phyloP scores from a whole-genome alignment of 2,888 invertebrate genomes.

The Tenthredo notha region DNA sequence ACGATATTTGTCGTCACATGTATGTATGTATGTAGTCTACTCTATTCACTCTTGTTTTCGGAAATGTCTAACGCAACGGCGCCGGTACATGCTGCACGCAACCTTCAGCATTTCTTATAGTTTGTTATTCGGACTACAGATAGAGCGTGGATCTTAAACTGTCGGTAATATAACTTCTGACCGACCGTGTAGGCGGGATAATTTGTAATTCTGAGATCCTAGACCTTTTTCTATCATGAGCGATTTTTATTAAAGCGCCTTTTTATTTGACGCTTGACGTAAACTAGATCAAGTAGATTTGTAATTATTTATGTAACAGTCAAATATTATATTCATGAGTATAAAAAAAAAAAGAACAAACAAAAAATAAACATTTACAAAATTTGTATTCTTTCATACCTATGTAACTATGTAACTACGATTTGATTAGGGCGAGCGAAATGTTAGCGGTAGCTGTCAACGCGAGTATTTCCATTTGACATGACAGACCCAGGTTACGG shows the following conservation, averaged over 20 bases:
- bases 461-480: background rate
- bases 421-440: background rate
- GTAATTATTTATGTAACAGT: background rate
- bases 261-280: no score
- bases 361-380: background rate
- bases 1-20: constrained; percentile 53
- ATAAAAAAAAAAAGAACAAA: background rate
- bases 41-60: constrained; percentile 40
- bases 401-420: background rate
- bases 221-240: background rate
- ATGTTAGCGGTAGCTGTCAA: background rate
- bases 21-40: background rate
- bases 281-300: background rate
- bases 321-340: background rate
- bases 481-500: constrained; percentile 46
- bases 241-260: no score
- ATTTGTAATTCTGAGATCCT: background rate
- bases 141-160: background rate
- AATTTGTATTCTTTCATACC: background rate
- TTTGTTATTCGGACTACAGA: background rate
- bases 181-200: background rate
- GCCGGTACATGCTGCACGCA: constrained; percentile 52
- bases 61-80: constrained; percentile 52
- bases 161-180: background rate
- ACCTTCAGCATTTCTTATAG: background rate